Evolutionary conservation across 2,888 invertebrate genomes (phyloP), one percentile per base, ranked within the genome.

Genomic region (Caenorhabditis virilis): DNA sequence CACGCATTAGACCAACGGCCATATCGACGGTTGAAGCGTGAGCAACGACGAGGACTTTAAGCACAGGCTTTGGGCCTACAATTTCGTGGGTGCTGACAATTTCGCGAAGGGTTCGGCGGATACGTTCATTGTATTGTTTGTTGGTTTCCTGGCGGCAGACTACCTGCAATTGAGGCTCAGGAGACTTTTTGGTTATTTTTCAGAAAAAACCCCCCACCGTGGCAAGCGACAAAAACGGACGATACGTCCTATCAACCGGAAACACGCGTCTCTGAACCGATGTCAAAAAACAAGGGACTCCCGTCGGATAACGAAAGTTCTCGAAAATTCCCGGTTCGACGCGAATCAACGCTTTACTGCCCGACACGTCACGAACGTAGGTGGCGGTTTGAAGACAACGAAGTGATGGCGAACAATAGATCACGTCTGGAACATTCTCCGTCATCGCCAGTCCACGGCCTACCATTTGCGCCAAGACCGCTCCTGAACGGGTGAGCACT

Each of bases 11-110:
- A 15, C 77, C 77, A 2, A 72, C 75, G 2, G 73, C 75, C 63
- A 78, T 66, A 55, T 78, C 78, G n/a, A 78, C 77, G 2, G 77
- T 77, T 22, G 77, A 77, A 13, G 78, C 77, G 42, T 78, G 78
- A 11, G 69, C 78, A 7, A 73, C 73, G 2, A 74, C 51, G 25
- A 74, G 49, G 30, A 74, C 67, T 15, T 48, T 57, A 16, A 63
- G 26, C 27, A 62, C 43, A 22, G 42, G 49, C 15, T 45, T 45
- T 7, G 7, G 33, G 0, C 22, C 23, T 2, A 53, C 30, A 0
- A 48, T 30, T 26, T 63, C 63, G 11, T 39, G 41, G 33, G 52
- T 43, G 9, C 62, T 51, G 20, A 54, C 56, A 35, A 75, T 69
- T 33, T 59, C 33, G 13, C 56, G 43, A 25, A 75, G 49, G 25